These are phyloP conservation scores for Caenorhabditis panamensis DNA, from an alignment of 2,888 invertebrate genomes.

Conservation along the genomic window DNA sequence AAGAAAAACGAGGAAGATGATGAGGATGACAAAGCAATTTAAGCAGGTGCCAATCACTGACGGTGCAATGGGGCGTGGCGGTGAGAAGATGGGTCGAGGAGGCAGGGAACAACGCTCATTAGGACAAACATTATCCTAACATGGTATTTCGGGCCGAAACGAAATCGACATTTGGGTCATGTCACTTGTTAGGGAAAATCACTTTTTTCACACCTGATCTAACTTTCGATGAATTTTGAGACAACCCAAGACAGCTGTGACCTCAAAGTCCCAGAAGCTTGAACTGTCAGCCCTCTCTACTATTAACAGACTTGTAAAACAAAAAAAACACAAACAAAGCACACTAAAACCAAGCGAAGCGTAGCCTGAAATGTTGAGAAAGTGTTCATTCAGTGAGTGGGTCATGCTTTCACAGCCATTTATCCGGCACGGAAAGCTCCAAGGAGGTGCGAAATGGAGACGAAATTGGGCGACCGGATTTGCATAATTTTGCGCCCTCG, in stretches of 20 bases:
- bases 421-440: constrained; percentile 24
- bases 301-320: neutral
- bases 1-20: constrained; percentile 22
- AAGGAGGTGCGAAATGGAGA: constrained; percentile 47
- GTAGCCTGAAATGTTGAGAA: constrained; percentile 46
- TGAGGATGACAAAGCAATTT: constrained; percentile 48
- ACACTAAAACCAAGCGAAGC: constrained; percentile 23
- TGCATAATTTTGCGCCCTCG: constrained; percentile 47
- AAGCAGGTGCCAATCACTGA: constrained; percentile 58
- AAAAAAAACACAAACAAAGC: neutral
- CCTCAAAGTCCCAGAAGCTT: no score
- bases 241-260: neutral
- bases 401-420: constrained; percentile 60
- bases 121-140: constrained; percentile 60
- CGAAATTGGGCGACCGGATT: constrained; percentile 57
- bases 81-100: constrained; percentile 45
- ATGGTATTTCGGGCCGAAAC: constrained; percentile 40
- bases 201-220: constrained; percentile 48
- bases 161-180: constrained; percentile 42
- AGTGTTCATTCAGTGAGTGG: constrained; percentile 49
- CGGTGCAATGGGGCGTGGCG: constrained; percentile 57
- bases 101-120: constrained; percentile 59
- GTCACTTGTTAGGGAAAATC: constrained; percentile 37
- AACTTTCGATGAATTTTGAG: constrained; percentile 4
- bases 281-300: no score